Conservation (phyloP, 1,140 invertebrate genomes). For the Hycleus phaleratus region DNA sequence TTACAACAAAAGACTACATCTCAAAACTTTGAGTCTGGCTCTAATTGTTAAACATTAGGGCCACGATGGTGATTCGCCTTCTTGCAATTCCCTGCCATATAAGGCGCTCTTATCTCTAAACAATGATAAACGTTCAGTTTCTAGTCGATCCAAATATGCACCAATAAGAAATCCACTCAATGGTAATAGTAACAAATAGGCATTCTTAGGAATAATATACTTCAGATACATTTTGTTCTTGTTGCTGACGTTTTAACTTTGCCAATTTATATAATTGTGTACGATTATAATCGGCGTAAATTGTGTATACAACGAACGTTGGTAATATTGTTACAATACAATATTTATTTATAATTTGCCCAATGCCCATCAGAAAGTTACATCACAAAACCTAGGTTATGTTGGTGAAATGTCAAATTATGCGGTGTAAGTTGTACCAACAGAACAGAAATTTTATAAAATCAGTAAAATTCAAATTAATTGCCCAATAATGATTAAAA, state of each 20-base stretch:
- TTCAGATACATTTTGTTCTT: conserved; percentile 38
- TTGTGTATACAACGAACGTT: conserved; percentile 44
- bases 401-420: background rate
- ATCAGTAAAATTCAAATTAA: too few relatives aligned
- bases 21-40: too few relatives aligned
- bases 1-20: too few relatives aligned
- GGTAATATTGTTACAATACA: conserved; percentile 57
- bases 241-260: conserved; percentile 27
- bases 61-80: conserved; percentile 65
- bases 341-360: conserved; percentile 48
- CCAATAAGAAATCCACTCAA: conserved; percentile 51
- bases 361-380: conserved; percentile 35
- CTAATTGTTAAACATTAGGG: conserved; percentile 35
- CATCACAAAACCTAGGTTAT: conserved; percentile 8
- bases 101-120: conserved; percentile 72
- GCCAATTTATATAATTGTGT: conserved; percentile 60
- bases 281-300: conserved; percentile 60
- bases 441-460: too few relatives aligned
- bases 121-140: conserved; percentile 57
- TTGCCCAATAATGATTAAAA: too few relatives aligned
- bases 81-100: conserved; percentile 56
- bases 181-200: conserved; percentile 44
- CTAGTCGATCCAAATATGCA: conserved; percentile 54
- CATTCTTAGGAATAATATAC: conserved; percentile 38
- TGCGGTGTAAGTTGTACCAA: too few relatives aligned